Evolutionary conservation across 2,113 vertebrate species (phyloP).

Genomic region (Trichechus manatus): DNA sequence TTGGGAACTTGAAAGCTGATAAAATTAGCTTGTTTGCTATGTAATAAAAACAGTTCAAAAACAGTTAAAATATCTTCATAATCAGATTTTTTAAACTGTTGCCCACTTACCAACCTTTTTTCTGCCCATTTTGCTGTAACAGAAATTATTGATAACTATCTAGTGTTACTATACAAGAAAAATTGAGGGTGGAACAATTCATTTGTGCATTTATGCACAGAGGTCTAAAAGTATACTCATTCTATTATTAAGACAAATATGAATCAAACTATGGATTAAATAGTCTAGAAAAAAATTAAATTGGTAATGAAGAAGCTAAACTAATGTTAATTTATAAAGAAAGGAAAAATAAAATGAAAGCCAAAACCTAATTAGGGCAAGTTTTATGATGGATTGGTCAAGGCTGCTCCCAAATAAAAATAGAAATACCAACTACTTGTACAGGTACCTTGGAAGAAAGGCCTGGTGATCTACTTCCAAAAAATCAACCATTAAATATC

Average conservation of each 20-base stretch:
- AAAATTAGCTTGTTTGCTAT: neutral
- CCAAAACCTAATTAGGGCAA: neutral
- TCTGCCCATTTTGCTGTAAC: neutral
- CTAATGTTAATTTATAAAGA: neutral
- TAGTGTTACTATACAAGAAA: neutral
- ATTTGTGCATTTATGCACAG: neutral
- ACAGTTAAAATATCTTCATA: neutral
- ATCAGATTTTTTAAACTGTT: neutral
- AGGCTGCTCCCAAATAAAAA: neutral
- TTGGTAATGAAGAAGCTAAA: neutral
- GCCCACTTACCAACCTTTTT: neutral
- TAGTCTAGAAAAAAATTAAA: neutral
- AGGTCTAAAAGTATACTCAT: neutral
- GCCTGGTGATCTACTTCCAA: no score
- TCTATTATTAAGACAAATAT: neutral
- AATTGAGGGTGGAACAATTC: neutral
- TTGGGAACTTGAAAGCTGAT: neutral
- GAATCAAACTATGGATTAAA: neutral
- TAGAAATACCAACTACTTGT: neutral
- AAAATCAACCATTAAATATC: no score
- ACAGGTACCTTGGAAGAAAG: neutral
- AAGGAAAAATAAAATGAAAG: neutral
- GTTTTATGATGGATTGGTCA: neutral
- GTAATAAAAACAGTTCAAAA: neutral
- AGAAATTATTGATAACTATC: neutral